Base-by-base conservation (phyloP, 2,888 invertebrate species). In the Koerneria pararmatus region DNA sequence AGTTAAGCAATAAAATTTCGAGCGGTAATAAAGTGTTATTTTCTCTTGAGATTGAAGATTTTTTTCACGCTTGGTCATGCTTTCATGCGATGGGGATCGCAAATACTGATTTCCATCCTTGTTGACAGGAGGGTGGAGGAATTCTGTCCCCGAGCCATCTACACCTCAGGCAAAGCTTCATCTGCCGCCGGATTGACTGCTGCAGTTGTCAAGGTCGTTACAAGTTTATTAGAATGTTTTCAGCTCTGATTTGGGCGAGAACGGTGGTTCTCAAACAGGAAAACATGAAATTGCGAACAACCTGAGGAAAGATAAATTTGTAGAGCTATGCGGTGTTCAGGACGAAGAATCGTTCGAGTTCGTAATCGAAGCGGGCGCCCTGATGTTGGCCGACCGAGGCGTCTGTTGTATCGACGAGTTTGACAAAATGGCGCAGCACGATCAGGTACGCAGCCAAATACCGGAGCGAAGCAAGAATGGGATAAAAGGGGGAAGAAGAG, bases 321-420 rank as follows among this genome's bases (percentile, higher is more conserved):
- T 59, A 59, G 2, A 6, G 41, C 5, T 5, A 51, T 8, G 4
- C 29, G 37, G 41, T 32, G 22, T 56, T 56, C 67, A 70, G 85
- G 98, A 98, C 83, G 97, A 98, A 84, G 98, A 98, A 84, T 92
- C 95, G 0, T 91, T 91, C 72, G 97, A 99, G 86, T 98, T 97
- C 86, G 97, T 99, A 8, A 98, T 99, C 71, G 98, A 98, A 87
- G 98, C 97, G 6, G 98, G 97, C n/a, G 98, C 98, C 0, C 86
- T 98, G 35, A 97, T 99, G 97, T 87, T 99, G 80, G 98, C 98
- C 0, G 98, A 99, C 85, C 95, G 95, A 83, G 81, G 79, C 56
- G 75, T 80, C 24, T 76, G 73, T 49, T 74, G 74, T 67, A 98
- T 98, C 78, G 98, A 98, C 82, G 98, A 99, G 86, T 98, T 99